Base-by-base conservation (phyloP, 2,797 vertebrate species). In the Onychomys torridus region DNA sequence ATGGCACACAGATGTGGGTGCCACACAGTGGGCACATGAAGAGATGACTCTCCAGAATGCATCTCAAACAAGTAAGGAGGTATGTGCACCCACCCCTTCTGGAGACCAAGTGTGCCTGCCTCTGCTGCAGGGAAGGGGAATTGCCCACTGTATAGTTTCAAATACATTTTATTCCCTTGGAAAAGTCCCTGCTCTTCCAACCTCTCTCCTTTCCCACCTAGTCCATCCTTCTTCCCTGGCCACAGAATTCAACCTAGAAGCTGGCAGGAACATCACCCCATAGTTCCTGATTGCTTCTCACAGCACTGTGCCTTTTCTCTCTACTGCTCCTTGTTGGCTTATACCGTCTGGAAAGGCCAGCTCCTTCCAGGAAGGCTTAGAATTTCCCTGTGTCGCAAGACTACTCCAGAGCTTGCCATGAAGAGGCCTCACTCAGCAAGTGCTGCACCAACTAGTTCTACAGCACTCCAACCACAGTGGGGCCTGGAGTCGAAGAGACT, bases 151-250 rank as follows among this genome's bases (percentile, higher is more conserved):
- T 55, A 55, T 27, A 63, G 29, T 91, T 92, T 93, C 82, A 78
- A 89, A 90, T 23, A 19, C 23, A 49, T 34, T 59, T 55, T 32
- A 81, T 94, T 94, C 89, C 37, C 37, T 1, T 84, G 75, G 89
- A 83, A 69, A 55, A 75, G 34, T n/a, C 6, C 67, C 49, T 19
- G 10, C 29, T 57, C 5, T 9, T 32, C 86, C 9, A 12, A 25
- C 0, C 25, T 17, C 25, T 89, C 8, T 95, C 32, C 40, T 65
- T 32, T 73, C 43, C 10, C 4, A 7, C 14, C 23, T 13, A 85
- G 3, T 29, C 55, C 55, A 59, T 8, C 69, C 52, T 57, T 57
- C 27, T 59, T 57, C 25, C 11, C 29, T 46, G 40, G 21, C 75
- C 46, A 52, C n/a, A 5, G 57, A 49, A 23, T 21, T 5, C 3